Evolutionary conservation across 2,113 vertebrate species (phyloP), one percentile per base, ranked within the genome.

Genomic region (Chaetodon auriga): DNA sequence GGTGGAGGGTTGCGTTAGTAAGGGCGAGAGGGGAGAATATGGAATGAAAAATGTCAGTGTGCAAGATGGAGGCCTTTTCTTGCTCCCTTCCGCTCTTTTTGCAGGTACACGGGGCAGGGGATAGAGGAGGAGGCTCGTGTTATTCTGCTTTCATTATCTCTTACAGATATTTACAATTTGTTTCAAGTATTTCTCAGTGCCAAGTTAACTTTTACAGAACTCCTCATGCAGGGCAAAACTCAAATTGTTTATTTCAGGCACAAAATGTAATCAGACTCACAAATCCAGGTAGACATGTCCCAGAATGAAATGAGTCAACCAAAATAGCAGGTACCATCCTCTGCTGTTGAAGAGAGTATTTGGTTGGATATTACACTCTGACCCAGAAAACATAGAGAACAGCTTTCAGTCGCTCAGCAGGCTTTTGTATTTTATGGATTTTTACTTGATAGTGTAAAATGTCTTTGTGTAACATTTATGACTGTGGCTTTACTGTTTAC

Each of bases 91-190:
- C 64, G 51, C 65, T 83, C 70, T 78, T 93, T 93, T 90, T 91
- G 86, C 11, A 88, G 93, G 95, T 96, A 93, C 91, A 92, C 92
- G 93, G 93, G 91, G 86, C 88, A 93, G 73, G 72, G 92, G 87
- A 91, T 91, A 53, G 58, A 91, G 89, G 86, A 91, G n/a, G 75
- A 92, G 63, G 38, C 4, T 68, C 65, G 76, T 62, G 53, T 91
- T 89, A 77, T 84, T 73, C 88, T 82, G 87, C 81, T 90, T 88
- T 55, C 57, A 92, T 91, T 84, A 80, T 80, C 60, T 84, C 68
- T 61, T 77, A 63, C 35, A 46, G 57, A 36, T 55, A 41, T 65
- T 60, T 64, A 13, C n/a, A 58, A 69, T 74, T 63, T 53, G 1
- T 81, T 64, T 16, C 16, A 45, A 25, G 16, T 61, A 60, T 74